These are phyloP conservation scores for Andrena camellia DNA, from an alignment of 2,888 invertebrate species.

Conservation along the genomic window DNA sequence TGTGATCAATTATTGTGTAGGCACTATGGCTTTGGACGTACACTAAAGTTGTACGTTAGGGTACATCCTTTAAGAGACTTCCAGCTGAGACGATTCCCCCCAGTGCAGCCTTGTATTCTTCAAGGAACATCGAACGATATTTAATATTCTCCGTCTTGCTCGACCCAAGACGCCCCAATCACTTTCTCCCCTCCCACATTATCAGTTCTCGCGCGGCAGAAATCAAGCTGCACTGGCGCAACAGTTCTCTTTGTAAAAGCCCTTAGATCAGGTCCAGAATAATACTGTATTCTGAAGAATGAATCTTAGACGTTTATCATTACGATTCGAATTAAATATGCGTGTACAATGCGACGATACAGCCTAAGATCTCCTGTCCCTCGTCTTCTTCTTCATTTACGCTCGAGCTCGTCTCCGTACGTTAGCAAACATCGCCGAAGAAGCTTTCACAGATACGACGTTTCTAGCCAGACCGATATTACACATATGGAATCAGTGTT, in stretches of 20 bases:
- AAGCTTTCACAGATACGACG: slow-evolving; percentile 44
- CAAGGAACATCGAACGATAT: slow-evolving; percentile 62
- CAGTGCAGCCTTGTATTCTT: slow-evolving; percentile 59
- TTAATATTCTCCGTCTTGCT: slow-evolving; percentile 25
- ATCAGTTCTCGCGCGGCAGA: slow-evolving; percentile 27
- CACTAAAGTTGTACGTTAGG: slow-evolving; percentile 84
- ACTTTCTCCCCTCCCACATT: neutral
- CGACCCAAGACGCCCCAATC: neutral
- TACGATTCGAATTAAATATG: slow-evolving; percentile 79
- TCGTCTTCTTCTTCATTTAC: slow-evolving; percentile 58
- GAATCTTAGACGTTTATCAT: slow-evolving; percentile 79
- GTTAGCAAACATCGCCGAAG: slow-evolving; percentile 50
- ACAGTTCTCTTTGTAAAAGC: slow-evolving; percentile 76
- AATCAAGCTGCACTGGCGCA: slow-evolving; percentile 50
- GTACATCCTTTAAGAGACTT: slow-evolving; percentile 84
- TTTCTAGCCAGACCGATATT: slow-evolving; percentile 28
- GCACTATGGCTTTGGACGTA: slow-evolving; percentile 85
- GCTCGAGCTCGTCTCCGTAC: slow-evolving; percentile 74
- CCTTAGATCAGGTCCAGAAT: slow-evolving; percentile 79
- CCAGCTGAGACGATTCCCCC: slow-evolving; percentile 70
- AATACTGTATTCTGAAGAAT: slow-evolving; percentile 80
- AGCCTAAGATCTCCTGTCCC: slow-evolving; percentile 68
- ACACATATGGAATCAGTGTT: slow-evolving; percentile 35
- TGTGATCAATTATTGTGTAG: slow-evolving; percentile 83
- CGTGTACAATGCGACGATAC: slow-evolving; percentile 79